A percentile compares a stretch with the other conserved stretches of the same genome.
phyloP scores from a whole-genome alignment of 2,113 vertebrate species.

The Heliornis fulica region DNA sequence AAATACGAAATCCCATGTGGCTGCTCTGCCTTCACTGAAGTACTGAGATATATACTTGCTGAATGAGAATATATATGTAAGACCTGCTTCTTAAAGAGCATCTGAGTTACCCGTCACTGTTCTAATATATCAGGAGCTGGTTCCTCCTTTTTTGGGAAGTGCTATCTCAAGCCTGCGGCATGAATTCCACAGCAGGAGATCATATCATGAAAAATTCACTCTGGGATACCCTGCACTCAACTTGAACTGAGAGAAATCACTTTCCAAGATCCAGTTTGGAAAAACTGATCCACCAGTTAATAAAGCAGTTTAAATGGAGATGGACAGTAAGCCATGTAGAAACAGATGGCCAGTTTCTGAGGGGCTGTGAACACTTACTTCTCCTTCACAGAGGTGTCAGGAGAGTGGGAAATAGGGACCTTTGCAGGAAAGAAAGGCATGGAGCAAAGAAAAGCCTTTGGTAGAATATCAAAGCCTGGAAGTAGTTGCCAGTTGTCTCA shows the following conservation, averaged over 20 bases:
- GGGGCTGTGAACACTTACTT: not conserved
- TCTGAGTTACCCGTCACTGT: not conserved
- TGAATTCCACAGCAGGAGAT: not conserved
- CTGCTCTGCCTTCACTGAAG: not conserved
- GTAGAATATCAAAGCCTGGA: not conserved
- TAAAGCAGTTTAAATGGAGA: not conserved
- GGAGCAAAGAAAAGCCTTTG: not conserved
- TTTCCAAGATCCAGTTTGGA: not conserved
- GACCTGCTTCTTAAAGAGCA: not conserved
- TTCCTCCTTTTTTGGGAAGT: not conserved
- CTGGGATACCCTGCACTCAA: not conserved
- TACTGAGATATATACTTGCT: not conserved
- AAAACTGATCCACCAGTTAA: not conserved
- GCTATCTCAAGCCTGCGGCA: slow-evolving; percentile 26
- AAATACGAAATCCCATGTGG: not conserved
- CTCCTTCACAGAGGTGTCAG: not conserved
- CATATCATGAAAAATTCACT: not conserved
- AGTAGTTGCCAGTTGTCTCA: not conserved
- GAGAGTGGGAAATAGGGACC: not conserved
- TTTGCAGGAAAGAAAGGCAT: not conserved
- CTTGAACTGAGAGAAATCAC: not conserved
- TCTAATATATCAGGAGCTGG: not conserved
- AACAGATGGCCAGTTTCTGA: not conserved
- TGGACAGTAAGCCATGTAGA: not conserved
- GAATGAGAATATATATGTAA: not conserved